Evolutionary conservation across 1,140 invertebrate genomes (phyloP).

Genomic region (Megathymus violae): DNA sequence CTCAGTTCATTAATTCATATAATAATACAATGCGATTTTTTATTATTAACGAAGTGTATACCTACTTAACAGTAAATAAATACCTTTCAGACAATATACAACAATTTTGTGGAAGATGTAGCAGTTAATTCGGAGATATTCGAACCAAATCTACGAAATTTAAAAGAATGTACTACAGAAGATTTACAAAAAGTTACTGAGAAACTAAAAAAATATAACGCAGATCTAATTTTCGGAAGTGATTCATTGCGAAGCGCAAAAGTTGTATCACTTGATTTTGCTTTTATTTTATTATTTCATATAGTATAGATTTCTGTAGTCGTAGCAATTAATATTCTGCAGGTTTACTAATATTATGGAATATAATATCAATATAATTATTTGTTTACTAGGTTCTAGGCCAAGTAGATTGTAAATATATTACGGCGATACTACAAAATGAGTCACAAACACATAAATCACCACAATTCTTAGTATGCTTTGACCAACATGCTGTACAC

Average conservation of each 20-base stretch:
- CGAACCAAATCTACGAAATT: conserved; percentile 53
- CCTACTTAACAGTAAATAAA: no score
- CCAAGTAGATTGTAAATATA: conserved; percentile 89
- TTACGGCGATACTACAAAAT: conserved; percentile 75
- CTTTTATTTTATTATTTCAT: background rate
- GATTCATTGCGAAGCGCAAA: conserved; percentile 52
- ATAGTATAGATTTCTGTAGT: no score
- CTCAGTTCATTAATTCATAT: background rate
- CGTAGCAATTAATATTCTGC: background rate
- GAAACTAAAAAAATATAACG: conserved; percentile 52
- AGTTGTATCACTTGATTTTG: conserved; percentile 42
- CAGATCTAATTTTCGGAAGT: conserved; percentile 56
- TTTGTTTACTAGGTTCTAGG: conserved; percentile 81
- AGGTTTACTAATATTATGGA: background rate
- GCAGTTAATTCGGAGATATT: conserved; percentile 55
- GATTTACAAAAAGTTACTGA: conserved; percentile 48
- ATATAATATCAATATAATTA: background rate
- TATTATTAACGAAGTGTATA: no score
- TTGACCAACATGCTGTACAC: conserved; percentile 92
- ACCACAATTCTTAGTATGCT: conserved; percentile 84
- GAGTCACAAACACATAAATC: conserved; percentile 31
- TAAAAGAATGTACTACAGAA: conserved; percentile 44
- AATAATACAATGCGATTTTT: background rate
- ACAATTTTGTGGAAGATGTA: conserved; percentile 59
- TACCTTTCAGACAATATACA: conserved; percentile 64